Conservation (phyloP, 2,113 vertebrate genomes). For the Pithys albifrons region DNA sequence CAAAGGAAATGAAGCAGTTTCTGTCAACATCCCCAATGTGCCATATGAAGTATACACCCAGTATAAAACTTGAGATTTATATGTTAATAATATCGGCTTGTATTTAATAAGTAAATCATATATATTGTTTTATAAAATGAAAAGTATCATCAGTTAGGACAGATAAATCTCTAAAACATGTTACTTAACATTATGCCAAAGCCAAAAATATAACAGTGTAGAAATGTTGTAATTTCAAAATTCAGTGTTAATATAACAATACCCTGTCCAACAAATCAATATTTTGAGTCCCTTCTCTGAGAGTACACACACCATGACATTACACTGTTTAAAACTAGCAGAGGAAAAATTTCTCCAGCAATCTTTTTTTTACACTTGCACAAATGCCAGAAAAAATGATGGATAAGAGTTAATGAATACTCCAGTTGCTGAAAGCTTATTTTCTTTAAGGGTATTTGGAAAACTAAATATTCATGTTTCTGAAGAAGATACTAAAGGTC, state of each 20-base stretch:
- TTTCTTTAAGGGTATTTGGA: background rate
- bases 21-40: constrained; percentile 49
- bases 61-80: constrained; percentile 60
- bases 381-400: background rate
- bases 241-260: background rate
- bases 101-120: constrained; percentile 64
- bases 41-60: constrained; percentile 38
- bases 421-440: background rate
- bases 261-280: background rate
- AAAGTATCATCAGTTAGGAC: constrained; percentile 16
- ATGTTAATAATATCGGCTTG: constrained; percentile 54
- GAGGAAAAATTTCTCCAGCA: background rate
- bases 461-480: background rate
- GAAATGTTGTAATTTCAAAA: constrained; percentile 20
- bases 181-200: constrained; percentile 4
- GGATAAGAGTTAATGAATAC: background rate
- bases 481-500: background rate
- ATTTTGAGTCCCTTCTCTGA: background rate
- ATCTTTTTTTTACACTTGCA: background rate
- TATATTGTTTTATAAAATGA: constrained; percentile 44
- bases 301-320: background rate
- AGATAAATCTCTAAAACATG: constrained; percentile 36
- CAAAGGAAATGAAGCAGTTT: constrained; percentile 57
- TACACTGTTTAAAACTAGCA: background rate
- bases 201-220: background rate